A percentile compares a stretch with the other conserved stretches of the same genome.
These are phyloP conservation scores for Cirrhinus molitorella DNA, from an alignment of 2,797 vertebrate genomes.

Conservation along the genomic window DNA sequence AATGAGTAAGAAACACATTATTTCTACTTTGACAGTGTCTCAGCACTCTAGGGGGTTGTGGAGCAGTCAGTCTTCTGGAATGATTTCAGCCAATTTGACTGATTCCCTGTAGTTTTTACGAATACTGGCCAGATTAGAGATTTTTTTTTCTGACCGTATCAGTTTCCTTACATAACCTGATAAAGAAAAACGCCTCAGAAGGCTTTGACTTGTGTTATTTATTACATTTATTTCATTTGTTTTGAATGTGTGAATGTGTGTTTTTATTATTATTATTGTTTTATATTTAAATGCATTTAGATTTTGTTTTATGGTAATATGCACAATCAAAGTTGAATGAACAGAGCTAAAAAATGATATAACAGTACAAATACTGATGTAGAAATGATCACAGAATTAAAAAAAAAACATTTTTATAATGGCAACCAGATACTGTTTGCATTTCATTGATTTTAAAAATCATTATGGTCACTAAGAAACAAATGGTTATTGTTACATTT, in stretches of 20 bases:
- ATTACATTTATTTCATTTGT: background rate
- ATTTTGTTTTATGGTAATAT: background rate
- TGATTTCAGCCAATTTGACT: constrained; percentile 10
- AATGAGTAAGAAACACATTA: constrained; percentile 25
- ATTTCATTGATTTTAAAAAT: constrained; percentile 1
- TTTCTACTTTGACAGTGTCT: constrained; percentile 1
- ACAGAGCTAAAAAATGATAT: background rate
- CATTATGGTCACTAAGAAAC: background rate
- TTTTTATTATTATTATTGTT: background rate
- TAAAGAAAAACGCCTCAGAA: background rate
- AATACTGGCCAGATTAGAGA: background rate
- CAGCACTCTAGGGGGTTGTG: background rate
- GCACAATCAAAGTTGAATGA: background rate
- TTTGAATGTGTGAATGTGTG: background rate
- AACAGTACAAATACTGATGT: background rate
- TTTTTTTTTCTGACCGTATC: background rate
- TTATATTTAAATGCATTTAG: background rate
- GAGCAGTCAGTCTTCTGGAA: background rate
- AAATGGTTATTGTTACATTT: background rate
- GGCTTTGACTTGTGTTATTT: background rate
- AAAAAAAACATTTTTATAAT: background rate
- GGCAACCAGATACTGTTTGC: background rate
- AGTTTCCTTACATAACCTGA: background rate
- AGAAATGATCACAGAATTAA: background rate
- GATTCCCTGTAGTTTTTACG: constrained; percentile 5